Evolutionary conservation across 2,888 invertebrate genomes (phyloP), one percentile per base, ranked within the genome.

Genomic region (Sabatieria punctata): DNA sequence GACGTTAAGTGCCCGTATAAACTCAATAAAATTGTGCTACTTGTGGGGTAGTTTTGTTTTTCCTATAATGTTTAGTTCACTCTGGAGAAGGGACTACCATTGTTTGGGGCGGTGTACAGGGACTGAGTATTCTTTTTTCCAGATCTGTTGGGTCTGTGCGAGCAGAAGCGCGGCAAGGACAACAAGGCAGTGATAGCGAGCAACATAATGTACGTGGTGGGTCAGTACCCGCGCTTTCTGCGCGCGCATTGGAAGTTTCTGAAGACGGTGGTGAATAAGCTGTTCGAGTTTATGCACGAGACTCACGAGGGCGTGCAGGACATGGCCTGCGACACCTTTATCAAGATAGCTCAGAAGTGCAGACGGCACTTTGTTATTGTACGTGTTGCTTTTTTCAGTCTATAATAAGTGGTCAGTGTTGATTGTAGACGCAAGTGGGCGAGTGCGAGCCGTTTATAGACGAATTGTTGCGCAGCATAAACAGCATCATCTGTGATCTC

Each of bases 211-310:
- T 52, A 99, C 71, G 95, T 99, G 49, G 97, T 99, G 45, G 97
- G 97, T 2, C 97, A 99, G 68, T 99, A 99, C 72, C 97, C 97
- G 39, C 60, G 95, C 49, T 99, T 99, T 72, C 74, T 99, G 51
- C 75, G 91, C 58, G 93, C 91, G n/a, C 97, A 99, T 70, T 99
- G 97, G 97, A 88, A 91, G 67, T 99, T 99, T 71, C 75, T 99
- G 53, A 99, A 97, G 75, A 99, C 97, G 43, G 97, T 99, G 63
- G 93, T 97, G 50, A 97, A 95, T 73, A 97, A 97, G 73, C 76
- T 99, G 48, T 99, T 99, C 73, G 97, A 99, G 73, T 99, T 99
- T 69, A 99, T 99, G 97, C 97, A 97, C 68, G 95, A 97, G 74
- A 93, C 93, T 46, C 97, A 97, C 67, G 97, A 95, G 68, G 97